These are phyloP conservation scores for Neogobius melanostomus DNA, from an alignment of 2,113 vertebrate genomes.

Conservation along the genomic window DNA sequence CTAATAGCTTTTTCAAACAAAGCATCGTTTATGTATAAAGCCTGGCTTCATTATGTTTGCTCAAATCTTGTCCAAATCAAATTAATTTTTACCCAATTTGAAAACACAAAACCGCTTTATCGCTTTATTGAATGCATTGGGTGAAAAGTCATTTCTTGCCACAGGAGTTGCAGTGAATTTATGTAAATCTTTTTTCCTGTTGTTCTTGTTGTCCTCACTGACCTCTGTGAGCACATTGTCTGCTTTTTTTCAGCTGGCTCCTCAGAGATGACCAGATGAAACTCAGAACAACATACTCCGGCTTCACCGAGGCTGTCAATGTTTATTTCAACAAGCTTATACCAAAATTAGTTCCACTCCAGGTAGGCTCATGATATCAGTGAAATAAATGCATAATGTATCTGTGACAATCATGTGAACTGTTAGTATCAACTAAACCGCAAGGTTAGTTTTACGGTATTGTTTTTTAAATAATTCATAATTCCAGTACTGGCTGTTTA, in stretches of 20 bases:
- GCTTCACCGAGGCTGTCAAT: conserved; percentile 84
- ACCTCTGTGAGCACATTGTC: not conserved
- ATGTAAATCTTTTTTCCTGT: too few relatives aligned
- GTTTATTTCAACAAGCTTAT: conserved; percentile 84
- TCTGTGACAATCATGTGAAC: not conserved
- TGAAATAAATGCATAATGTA: not conserved
- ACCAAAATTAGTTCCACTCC: conserved; percentile 81
- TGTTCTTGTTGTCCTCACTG: too few relatives aligned
- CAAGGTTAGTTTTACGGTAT: too few relatives aligned
- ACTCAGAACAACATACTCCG: conserved; percentile 85
- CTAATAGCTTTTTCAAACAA: too few relatives aligned
- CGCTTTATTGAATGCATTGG: not conserved
- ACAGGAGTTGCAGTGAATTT: too few relatives aligned
- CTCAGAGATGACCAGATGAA: conserved; percentile 85
- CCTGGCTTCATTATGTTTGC: too few relatives aligned
- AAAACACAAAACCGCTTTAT: conserved; percentile 19
- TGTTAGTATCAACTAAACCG: too few relatives aligned
- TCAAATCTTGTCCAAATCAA: conserved; percentile 7
- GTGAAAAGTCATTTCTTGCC: conserved; percentile 9
- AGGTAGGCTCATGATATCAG: conserved; percentile 72
- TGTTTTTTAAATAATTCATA: too few relatives aligned
- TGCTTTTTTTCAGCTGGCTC: conserved; percentile 81
- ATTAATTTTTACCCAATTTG: conserved; percentile 3
- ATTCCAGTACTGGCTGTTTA: too few relatives aligned
- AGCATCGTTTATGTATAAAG: too few relatives aligned